A percentile compares a stretch with the other conserved stretches of the same genome.
Conservation (phyloP, 2,888 invertebrate genomes). For the Sycophila texana region DNA sequence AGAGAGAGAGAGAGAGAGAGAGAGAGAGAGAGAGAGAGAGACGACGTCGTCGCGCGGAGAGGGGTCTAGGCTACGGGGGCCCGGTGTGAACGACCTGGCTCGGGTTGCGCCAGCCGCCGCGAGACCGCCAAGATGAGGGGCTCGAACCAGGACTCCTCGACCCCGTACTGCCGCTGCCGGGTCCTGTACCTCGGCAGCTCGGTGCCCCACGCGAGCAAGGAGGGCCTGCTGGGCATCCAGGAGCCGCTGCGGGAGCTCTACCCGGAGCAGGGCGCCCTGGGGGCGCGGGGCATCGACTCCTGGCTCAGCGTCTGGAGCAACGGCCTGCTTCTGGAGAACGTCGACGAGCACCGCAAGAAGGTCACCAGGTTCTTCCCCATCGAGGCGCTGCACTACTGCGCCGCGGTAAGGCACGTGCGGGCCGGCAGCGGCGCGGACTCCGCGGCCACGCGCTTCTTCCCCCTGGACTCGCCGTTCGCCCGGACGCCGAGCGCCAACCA, state of each 20-base stretch:
- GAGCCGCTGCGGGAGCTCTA: conserved; percentile 97
- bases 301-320: conserved; percentile 99
- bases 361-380: conserved; percentile 97
- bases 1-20: neutral
- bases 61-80: conserved; percentile 31
- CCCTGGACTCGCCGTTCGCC: conserved; percentile 96
- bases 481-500: conserved; percentile 94
- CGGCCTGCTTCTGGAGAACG: conserved; percentile 95
- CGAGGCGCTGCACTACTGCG: conserved; percentile 95
- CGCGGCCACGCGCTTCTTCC: conserved; percentile 91
- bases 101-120: conserved; percentile 22
- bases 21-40: conserved; percentile 2
- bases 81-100: conserved; percentile 55
- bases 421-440: conserved; percentile 75
- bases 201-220: conserved; percentile 97
- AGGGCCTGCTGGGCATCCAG: conserved; percentile 97
- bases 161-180: conserved; percentile 96
- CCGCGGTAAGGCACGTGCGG: conserved; percentile 91
- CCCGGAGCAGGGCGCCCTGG: conserved; percentile 93
- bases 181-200: conserved; percentile 97
- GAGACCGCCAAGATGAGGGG: conserved; percentile 68
- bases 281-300: conserved; percentile 94
- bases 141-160: conserved; percentile 83
- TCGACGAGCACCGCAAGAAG: conserved; percentile 95
- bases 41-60: neutral